A percentile compares a stretch with the other conserved stretches of the same genome.
These are phyloP conservation scores for Sebastes nivosus DNA, from an alignment of 2,797 vertebrate species.

Conservation along the genomic window DNA sequence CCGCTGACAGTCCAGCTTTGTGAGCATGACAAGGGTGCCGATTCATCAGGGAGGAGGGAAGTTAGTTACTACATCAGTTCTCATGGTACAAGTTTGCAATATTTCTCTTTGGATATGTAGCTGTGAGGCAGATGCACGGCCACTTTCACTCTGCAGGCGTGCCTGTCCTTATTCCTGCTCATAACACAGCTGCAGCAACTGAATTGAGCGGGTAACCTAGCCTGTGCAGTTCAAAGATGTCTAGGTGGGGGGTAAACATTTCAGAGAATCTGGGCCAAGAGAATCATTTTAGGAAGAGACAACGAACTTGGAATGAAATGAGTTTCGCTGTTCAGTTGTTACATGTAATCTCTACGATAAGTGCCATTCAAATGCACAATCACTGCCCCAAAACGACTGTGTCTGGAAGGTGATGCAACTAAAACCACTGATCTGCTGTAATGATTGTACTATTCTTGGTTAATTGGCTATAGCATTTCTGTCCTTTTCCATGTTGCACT, in stretches of 20 bases:
- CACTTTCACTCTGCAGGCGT: slow-evolving; percentile 42
- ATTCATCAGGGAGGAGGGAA: slow-evolving; percentile 85
- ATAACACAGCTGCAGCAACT: slow-evolving; percentile 59
- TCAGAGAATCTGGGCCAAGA: slow-evolving; percentile 37
- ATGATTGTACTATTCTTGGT: slow-evolving; percentile 1
- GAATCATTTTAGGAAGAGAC: slow-evolving; percentile 24
- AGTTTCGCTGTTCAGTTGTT: neutral
- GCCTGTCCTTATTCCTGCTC: slow-evolving; percentile 35
- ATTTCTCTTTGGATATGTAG: slow-evolving; percentile 71
- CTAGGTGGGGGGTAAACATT: slow-evolving; percentile 28
- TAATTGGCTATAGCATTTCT: slow-evolving; percentile 27
- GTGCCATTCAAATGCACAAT: neutral
- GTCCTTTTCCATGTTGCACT: slow-evolving; percentile 5
- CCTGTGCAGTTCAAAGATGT: slow-evolving; percentile 27
- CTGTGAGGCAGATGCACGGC: slow-evolving; percentile 38
- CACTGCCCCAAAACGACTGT: neutral
- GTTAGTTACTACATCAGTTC: slow-evolving; percentile 83
- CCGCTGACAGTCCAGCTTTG: slow-evolving; percentile 88
- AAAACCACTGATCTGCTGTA: slow-evolving; percentile 4
- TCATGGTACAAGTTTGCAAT: slow-evolving; percentile 80
- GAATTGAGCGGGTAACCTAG: slow-evolving; percentile 23
- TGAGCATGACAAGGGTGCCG: slow-evolving; percentile 85
- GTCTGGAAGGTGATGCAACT: neutral
- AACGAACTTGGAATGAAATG: neutral
- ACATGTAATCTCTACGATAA: neutral